phyloP scores from a whole-genome alignment of 2,888 invertebrate genomes.

The Stenolophus ochropezus region DNA sequence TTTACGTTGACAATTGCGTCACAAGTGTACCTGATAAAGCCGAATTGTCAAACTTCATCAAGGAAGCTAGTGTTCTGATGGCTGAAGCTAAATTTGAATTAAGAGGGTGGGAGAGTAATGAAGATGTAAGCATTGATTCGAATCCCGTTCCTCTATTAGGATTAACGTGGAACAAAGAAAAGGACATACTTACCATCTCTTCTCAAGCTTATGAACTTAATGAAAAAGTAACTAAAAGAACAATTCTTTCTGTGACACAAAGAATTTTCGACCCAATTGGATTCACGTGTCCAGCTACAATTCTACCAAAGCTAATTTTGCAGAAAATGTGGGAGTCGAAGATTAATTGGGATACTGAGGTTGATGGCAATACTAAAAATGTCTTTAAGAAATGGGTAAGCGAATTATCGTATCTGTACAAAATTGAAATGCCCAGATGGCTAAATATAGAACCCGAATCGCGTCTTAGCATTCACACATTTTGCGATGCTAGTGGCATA shows the following conservation, averaged over 20 bases:
- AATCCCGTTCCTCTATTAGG: neutral
- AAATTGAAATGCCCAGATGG: too few species aligned
- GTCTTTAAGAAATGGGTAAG: too few species aligned
- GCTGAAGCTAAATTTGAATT: conserved; percentile 5
- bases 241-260: conserved; percentile 60
- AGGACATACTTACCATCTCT: neutral
- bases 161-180: conserved; percentile 3
- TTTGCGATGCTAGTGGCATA: conserved; percentile 65
- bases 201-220: neutral
- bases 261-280: conserved; percentile 64
- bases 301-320: conserved; percentile 62
- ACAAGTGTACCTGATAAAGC: neutral
- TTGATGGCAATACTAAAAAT: conserved; percentile 54
- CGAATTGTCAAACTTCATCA: neutral
- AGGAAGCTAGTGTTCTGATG: neutral
- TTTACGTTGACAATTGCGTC: conserved; percentile 14
- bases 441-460: too few species aligned
- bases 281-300: conserved; percentile 61
- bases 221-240: conserved; percentile 20
- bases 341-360: too few species aligned
- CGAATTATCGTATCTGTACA: too few species aligned
- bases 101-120: conserved; percentile 38
- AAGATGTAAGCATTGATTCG: neutral
- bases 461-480: too few species aligned
- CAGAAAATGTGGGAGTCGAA: too few species aligned